These are phyloP conservation scores for Trachelus troglodyta DNA, from an alignment of 2,888 invertebrate species.

Conservation along the genomic window DNA sequence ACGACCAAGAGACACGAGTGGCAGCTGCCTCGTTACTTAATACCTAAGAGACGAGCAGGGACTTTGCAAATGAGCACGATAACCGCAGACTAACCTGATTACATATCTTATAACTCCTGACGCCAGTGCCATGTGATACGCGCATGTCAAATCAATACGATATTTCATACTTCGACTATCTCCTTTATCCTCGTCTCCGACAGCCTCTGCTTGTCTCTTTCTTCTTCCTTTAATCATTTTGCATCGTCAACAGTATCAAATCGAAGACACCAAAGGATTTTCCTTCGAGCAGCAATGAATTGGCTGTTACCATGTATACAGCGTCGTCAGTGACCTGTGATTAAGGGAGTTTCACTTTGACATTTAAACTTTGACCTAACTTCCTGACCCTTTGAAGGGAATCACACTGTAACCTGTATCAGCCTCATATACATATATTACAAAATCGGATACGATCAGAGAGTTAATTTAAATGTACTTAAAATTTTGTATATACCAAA, in stretches of 20 bases:
- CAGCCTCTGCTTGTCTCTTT: background rate
- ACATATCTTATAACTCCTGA: conserved; percentile 38
- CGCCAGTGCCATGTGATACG: conserved; percentile 27
- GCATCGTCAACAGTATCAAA: no score
- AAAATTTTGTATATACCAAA: background rate
- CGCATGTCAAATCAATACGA: conserved; percentile 20
- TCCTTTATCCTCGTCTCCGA: background rate
- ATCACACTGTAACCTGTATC: background rate
- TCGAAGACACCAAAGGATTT: background rate
- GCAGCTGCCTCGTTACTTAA: conserved; percentile 40
- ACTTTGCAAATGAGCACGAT: conserved; percentile 44
- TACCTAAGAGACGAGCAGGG: conserved; percentile 36
- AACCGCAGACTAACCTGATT: conserved; percentile 42
- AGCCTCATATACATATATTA: background rate
- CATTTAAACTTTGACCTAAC: background rate
- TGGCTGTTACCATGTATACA: background rate
- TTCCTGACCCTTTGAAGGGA: background rate
- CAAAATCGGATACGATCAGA: background rate
- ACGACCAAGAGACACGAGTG: background rate
- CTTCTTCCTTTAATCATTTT: background rate
- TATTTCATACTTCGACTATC: background rate
- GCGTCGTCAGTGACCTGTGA: background rate
- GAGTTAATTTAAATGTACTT: background rate
- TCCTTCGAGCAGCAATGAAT: background rate
- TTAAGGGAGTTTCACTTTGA: background rate